Percentiles rank a stretch among this genome's conserved stretches.
Evolutionary conservation across 2,113 vertebrate species (phyloP).

Genomic region (Stigmatopora argus): DNA sequence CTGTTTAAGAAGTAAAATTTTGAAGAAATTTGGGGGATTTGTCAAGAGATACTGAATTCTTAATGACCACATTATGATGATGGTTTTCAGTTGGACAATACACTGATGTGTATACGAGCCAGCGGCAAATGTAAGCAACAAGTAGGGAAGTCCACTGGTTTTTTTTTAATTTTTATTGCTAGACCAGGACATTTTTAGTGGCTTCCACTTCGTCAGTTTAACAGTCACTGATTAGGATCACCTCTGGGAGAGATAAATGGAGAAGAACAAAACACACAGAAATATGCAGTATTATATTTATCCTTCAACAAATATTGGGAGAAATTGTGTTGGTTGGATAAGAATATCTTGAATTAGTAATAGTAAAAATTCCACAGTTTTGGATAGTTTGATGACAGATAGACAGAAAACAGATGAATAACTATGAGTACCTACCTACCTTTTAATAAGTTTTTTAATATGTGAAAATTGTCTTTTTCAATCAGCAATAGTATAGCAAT

Average conservation of each 20-base stretch:
- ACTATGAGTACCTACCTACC: too few species aligned
- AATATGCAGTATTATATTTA: too few species aligned
- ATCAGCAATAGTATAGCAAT: too few species aligned
- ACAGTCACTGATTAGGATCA: background rate
- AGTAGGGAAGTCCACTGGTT: slow-evolving; percentile 32
- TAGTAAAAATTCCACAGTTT: too few species aligned
- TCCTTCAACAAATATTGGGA: too few species aligned
- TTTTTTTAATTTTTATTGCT: slow-evolving; percentile 13
- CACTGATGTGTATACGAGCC: background rate
- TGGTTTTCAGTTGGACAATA: background rate
- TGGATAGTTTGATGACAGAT: too few species aligned
- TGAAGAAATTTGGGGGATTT: background rate
- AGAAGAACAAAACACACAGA: too few species aligned
- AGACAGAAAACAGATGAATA: too few species aligned
- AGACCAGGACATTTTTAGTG: slow-evolving; percentile 33
- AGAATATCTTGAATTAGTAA: too few species aligned
- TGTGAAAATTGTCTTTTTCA: too few species aligned
- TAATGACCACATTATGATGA: background rate
- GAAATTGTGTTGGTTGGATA: too few species aligned
- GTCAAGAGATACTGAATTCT: background rate
- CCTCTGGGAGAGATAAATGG: slow-evolving; percentile 9
- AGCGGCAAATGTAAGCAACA: slow-evolving; percentile 1
- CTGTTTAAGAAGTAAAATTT: background rate
- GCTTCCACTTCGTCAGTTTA: slow-evolving; percentile 37
- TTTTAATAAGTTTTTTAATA: too few species aligned